These are phyloP conservation scores for Aphidius ervi DNA, from an alignment of 1,140 invertebrate species.

Conservation along the genomic window DNA sequence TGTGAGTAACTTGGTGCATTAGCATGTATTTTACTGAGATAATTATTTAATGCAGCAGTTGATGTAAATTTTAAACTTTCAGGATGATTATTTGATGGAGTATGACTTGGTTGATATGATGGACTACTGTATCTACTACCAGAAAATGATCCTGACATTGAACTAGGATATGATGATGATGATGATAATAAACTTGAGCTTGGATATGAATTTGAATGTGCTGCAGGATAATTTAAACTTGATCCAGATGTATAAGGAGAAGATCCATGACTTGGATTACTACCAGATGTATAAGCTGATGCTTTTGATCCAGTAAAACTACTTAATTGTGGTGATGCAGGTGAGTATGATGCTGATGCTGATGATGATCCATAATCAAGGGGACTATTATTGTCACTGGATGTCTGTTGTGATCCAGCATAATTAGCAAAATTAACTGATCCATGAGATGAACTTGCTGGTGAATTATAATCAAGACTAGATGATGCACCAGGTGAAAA, in stretches of 20 bases:
- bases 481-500: conserved; percentile 10
- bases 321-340: conserved; percentile 1
- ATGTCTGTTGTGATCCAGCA: background rate
- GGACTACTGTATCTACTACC: background rate
- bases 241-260: conserved; percentile 2
- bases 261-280: background rate
- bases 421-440: conserved; percentile 10
- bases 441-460: conserved; percentile 1
- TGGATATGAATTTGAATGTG: background rate
- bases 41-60: background rate
- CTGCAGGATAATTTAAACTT: background rate
- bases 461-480: conserved; percentile 1
- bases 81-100: background rate
- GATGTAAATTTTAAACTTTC: background rate
- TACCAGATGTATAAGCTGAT: conserved; percentile 3
- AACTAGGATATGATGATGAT: background rate
- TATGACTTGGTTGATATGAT: background rate
- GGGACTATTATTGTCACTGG: background rate
- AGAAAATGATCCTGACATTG: background rate
- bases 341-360: conserved; percentile 1
- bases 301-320: conserved; percentile 7
- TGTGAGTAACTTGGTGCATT: too few species aligned
- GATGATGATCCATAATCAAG: conserved; percentile 9
- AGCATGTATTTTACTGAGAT: background rate
- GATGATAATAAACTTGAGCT: background rate